Conservation (phyloP, 2,797 vertebrate genomes). For the Melanotaenia trifasciata region DNA sequence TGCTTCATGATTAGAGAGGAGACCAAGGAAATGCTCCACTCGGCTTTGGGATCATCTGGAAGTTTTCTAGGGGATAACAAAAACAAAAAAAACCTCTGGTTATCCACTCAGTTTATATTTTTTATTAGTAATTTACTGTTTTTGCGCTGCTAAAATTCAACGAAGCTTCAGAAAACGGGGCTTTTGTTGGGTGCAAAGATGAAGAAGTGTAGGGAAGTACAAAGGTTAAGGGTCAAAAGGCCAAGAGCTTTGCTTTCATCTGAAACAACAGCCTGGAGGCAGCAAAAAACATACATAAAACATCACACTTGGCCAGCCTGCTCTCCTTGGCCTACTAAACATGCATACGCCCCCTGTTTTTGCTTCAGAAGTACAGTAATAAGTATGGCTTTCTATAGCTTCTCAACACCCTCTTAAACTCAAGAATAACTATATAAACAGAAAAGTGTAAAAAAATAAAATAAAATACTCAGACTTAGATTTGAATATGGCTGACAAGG, state of each 20-base stretch:
- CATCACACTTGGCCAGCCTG: conserved; percentile 30
- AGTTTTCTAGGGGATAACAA: conserved; percentile 84
- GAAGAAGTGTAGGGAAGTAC: conserved; percentile 50
- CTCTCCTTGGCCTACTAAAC: conserved; percentile 38
- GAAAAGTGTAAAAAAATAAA: background rate
- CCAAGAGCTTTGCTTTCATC: conserved; percentile 64
- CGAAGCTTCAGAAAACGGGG: conserved; percentile 29
- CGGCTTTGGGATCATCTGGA: conserved; percentile 88
- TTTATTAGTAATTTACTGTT: background rate
- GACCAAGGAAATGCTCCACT: conserved; percentile 87
- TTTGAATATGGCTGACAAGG: conserved; percentile 10
- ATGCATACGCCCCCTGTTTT: conserved; percentile 19
- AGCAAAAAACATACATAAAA: conserved; percentile 51
- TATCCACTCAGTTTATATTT: conserved; percentile 12
- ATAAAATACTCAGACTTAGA: background rate
- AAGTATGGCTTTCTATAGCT: conserved; percentile 8
- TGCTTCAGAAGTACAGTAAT: conserved; percentile 5
- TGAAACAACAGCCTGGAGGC: conserved; percentile 64
- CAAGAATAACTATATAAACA: conserved; percentile 19
- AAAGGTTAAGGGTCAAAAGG: conserved; percentile 55
- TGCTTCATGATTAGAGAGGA: conserved; percentile 84
- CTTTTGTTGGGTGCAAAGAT: conserved; percentile 63
- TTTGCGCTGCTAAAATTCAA: conserved; percentile 21
- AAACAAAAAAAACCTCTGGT: conserved; percentile 22
- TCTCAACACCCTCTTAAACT: conserved; percentile 16